phyloP scores from a whole-genome alignment of 1,140 invertebrate genomes.

The Manduca sexta region DNA sequence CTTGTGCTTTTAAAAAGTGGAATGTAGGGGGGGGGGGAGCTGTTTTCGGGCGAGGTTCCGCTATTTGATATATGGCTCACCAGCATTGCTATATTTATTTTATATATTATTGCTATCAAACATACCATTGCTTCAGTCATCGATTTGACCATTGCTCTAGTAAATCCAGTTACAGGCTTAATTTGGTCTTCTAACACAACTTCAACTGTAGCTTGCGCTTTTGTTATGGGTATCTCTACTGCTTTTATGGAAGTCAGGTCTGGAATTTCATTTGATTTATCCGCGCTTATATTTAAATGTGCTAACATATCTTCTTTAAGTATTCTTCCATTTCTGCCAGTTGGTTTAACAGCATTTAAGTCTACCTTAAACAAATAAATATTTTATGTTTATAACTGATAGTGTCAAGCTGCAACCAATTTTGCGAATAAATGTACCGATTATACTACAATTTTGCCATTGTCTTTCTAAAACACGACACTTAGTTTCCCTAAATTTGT shows the following conservation, averaged over 20 bases:
- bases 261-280: slow-evolving; percentile 57
- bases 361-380: slow-evolving; percentile 75
- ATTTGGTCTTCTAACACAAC: slow-evolving; percentile 52
- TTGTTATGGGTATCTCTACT: slow-evolving; percentile 21
- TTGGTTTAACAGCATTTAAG: slow-evolving; percentile 83
- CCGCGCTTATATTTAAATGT: slow-evolving; percentile 77
- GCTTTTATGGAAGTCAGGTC: slow-evolving; percentile 22
- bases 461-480: too few relatives aligned
- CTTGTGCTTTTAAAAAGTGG: too few relatives aligned
- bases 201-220: slow-evolving; percentile 31
- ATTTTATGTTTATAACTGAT: too few relatives aligned
- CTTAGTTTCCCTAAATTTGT: too few relatives aligned
- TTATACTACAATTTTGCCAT: too few relatives aligned
- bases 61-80: too few relatives aligned
- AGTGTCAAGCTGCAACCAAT: too few relatives aligned
- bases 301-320: slow-evolving; percentile 96
- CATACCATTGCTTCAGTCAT: slow-evolving; percentile 93
- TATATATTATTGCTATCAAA: too few relatives aligned
- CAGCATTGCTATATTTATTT: too few relatives aligned
- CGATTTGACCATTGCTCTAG: slow-evolving; percentile 95
- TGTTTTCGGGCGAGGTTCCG: too few relatives aligned
- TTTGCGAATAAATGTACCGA: too few relatives aligned
- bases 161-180: slow-evolving; percentile 80
- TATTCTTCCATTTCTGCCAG: slow-evolving; percentile 93
- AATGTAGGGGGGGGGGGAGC: too few relatives aligned